Percentiles rank a stretch among this genome's conserved stretches.
phyloP scores from a whole-genome alignment of 2,888 invertebrate genomes.

The Miltochrista miniata region DNA sequence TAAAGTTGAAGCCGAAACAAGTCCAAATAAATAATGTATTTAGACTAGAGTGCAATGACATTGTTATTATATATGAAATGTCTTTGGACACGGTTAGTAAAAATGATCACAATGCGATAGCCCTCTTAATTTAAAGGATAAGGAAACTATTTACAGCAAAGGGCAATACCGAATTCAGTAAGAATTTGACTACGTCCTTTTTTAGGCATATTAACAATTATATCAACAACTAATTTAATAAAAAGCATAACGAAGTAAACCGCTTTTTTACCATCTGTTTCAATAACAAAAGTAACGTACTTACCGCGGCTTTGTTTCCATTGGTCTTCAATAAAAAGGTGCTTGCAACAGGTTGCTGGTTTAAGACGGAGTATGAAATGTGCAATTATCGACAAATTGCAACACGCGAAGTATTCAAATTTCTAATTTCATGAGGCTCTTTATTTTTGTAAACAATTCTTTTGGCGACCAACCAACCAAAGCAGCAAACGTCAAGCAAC shows the following conservation, averaged over 20 bases:
- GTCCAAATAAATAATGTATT: neutral
- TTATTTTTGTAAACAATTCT: constrained; percentile 8
- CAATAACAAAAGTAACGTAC: constrained; percentile 6
- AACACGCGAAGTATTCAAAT: neutral
- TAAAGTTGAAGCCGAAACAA: neutral
- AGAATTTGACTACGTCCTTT: neutral
- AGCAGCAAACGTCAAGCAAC: too few species aligned
- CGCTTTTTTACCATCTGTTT: constrained; percentile 17
- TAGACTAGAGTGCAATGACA: neutral
- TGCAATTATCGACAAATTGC: neutral
- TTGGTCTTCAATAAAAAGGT: constrained; percentile 2
- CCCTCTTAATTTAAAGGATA: too few species aligned
- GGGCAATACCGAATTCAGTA: neutral
- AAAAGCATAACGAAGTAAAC: neutral
- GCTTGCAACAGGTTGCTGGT: neutral
- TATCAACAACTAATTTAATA: neutral
- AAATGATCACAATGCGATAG: too few species aligned
- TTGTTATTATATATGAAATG: neutral
- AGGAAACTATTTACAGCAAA: neutral
- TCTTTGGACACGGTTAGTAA: neutral
- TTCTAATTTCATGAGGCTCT: neutral
- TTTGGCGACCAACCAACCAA: neutral
- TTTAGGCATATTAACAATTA: neutral
- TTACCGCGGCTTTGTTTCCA: constrained; percentile 17
- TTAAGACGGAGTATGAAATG: neutral